Percentiles rank a stretch among this genome's conserved stretches.
Evolutionary conservation across 35 echinoderm and acorn worm species (phyloP).

Genomic region (Nesometra sesokonis): DNA sequence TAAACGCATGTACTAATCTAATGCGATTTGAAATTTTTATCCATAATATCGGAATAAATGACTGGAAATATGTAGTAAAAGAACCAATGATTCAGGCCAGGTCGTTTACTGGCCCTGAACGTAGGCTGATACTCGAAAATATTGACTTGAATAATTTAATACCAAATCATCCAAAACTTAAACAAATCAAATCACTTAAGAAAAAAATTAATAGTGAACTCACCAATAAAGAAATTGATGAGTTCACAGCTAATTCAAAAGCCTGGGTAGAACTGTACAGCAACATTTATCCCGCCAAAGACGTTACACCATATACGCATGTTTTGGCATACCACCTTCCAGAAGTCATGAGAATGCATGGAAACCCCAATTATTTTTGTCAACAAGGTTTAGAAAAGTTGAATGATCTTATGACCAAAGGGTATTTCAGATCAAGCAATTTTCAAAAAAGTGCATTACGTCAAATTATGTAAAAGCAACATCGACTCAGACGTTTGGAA

Average conservation of each 20-base stretch:
- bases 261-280: background rate
- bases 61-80: no score
- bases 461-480: conserved; percentile 35
- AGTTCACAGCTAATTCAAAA: background rate
- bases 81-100: no score
- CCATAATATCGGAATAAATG: conserved; percentile 13
- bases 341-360: conserved; percentile 32
- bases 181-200: background rate
- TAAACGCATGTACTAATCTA: conserved; percentile 23
- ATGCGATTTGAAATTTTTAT: conserved; percentile 26
- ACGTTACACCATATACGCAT: conserved; percentile 65
- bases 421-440: conserved; percentile 35
- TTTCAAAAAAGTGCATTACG: background rate
- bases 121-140: conserved; percentile 1
- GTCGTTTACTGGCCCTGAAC: no score
- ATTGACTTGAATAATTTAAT: conserved; percentile 11
- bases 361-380: conserved; percentile 29
- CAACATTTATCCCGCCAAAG: conserved; percentile 6
- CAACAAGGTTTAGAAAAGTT: conserved; percentile 53
- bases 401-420: conserved; percentile 41
- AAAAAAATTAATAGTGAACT: background rate
- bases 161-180: background rate
- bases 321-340: conserved; percentile 40
- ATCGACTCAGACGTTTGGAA: conserved; percentile 1
- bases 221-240: background rate